Percentiles rank a stretch among this genome's conserved stretches.
Conservation (phyloP, 2,113 vertebrate genomes). For the Lutjanus erythropterus region DNA sequence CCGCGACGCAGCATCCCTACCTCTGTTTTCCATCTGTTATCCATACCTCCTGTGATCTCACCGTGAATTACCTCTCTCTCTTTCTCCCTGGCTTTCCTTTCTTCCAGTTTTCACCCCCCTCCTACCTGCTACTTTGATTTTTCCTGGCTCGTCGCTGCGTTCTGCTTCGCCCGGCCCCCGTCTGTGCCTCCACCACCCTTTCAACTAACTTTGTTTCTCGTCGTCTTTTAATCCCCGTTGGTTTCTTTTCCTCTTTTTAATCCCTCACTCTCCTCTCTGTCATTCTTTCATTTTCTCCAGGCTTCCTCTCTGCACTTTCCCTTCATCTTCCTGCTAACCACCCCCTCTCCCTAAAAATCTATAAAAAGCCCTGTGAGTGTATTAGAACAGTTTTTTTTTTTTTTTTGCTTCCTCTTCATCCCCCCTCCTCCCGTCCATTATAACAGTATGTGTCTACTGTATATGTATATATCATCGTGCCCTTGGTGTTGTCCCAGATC, state of each 20-base stretch:
- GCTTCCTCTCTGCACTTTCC: conserved; percentile 33
- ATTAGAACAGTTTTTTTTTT: conserved; percentile 29
- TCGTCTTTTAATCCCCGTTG: conserved; percentile 34
- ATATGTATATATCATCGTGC: conserved; percentile 42
- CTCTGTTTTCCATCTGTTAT: conserved; percentile 58
- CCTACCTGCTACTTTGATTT: conserved; percentile 65
- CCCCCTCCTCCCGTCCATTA: not conserved
- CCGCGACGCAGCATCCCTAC: conserved; percentile 18
- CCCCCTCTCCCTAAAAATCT: conserved; percentile 52
- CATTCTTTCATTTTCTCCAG: conserved; percentile 52
- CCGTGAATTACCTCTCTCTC: conserved; percentile 55
- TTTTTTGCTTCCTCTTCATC: conserved; percentile 9
- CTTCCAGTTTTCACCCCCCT: conserved; percentile 20
- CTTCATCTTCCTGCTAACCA: conserved; percentile 51
- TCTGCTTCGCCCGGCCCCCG: conserved; percentile 31
- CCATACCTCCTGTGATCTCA: conserved; percentile 69
- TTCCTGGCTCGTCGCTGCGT: conserved; percentile 26
- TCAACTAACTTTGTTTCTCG: conserved; percentile 63
- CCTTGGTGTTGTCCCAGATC: conserved; percentile 73
- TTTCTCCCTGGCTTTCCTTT: conserved; percentile 38
- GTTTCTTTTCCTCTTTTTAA: conserved; percentile 60
- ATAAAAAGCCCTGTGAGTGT: conserved; percentile 57
- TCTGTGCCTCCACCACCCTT: conserved; percentile 39
- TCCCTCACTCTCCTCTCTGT: conserved; percentile 51
- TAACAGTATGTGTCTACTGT: conserved; percentile 27